Conservation (phyloP, 1,140 invertebrate genomes). For the Augochlora pura region DNA sequence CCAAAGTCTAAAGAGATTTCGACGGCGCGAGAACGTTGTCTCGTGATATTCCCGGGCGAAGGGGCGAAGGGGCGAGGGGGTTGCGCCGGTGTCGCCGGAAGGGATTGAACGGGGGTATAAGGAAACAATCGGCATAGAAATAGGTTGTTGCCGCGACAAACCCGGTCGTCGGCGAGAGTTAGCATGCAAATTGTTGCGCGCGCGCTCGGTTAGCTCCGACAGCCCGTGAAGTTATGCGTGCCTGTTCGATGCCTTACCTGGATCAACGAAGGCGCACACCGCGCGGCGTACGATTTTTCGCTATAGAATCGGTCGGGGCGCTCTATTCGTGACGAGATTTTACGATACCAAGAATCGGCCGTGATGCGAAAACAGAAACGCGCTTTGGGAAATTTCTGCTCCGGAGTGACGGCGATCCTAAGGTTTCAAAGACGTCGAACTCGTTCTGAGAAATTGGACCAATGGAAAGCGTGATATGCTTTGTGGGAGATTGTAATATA, state of each 20-base stretch:
- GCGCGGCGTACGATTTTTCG: neutral
- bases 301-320: too few relatives aligned
- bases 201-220: constrained; percentile 42
- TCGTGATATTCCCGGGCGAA: neutral
- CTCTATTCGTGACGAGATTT: too few relatives aligned
- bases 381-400: neutral
- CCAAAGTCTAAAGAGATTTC: constrained; percentile 10
- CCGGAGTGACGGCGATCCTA: too few relatives aligned
- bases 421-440: neutral
- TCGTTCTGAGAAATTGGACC: too few relatives aligned
- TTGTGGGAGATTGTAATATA: too few relatives aligned
- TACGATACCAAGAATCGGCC: too few relatives aligned
- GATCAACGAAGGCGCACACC: neutral
- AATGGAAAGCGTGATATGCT: too few relatives aligned
- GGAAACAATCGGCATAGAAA: constrained; percentile 72
- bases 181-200: constrained; percentile 60
- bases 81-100: constrained; percentile 13
- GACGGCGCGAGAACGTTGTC: neutral
- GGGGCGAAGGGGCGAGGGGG: neutral
- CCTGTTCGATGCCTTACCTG: neutral
- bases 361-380: too few relatives aligned
- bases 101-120: constrained; percentile 47
- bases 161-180: constrained; percentile 47
- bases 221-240: constrained; percentile 25
- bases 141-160: constrained; percentile 62